phyloP scores from a whole-genome alignment of 2,797 vertebrate genomes.

The Natrix natrix region DNA sequence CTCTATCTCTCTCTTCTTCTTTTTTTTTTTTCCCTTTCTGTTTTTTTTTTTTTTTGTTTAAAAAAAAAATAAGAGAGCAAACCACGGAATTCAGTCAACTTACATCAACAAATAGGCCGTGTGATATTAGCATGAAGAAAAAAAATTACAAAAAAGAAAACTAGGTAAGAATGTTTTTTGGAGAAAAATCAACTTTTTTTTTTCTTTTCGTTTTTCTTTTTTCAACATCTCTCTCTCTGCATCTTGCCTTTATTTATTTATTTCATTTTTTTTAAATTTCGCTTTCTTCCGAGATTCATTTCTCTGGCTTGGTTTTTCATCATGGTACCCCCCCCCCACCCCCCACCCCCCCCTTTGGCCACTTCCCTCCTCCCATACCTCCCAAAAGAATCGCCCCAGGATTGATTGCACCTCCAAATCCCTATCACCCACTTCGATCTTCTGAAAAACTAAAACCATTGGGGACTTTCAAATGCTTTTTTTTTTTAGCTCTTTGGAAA shows the following conservation, averaged over 20 bases:
- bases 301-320: slow-evolving; percentile 25
- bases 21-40: slow-evolving; percentile 24
- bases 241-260: slow-evolving; percentile 22
- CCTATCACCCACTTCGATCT: background rate
- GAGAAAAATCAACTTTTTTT: slow-evolving; percentile 80
- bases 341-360: background rate
- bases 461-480: background rate
- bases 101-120: slow-evolving; percentile 99
- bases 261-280: slow-evolving; percentile 49
- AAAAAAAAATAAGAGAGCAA: slow-evolving; percentile 89
- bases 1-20: slow-evolving; percentile 9
- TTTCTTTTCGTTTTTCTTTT: slow-evolving; percentile 57
- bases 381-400: background rate
- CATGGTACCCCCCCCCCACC: background rate
- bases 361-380: background rate
- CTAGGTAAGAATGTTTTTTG: slow-evolving; percentile 89
- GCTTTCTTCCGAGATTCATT: slow-evolving; percentile 30
- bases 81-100: slow-evolving; percentile 99
- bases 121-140: slow-evolving; percentile 99
- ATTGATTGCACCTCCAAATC: background rate
- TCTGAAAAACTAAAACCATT: background rate
- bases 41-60: slow-evolving; percentile 55
- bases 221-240: slow-evolving; percentile 48
- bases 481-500: background rate
- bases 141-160: slow-evolving; percentile 98